Percentiles rank a stretch among this genome's conserved stretches.
Evolutionary conservation across 2,888 invertebrate species (phyloP).

Genomic region (Drosophila colorata): DNA sequence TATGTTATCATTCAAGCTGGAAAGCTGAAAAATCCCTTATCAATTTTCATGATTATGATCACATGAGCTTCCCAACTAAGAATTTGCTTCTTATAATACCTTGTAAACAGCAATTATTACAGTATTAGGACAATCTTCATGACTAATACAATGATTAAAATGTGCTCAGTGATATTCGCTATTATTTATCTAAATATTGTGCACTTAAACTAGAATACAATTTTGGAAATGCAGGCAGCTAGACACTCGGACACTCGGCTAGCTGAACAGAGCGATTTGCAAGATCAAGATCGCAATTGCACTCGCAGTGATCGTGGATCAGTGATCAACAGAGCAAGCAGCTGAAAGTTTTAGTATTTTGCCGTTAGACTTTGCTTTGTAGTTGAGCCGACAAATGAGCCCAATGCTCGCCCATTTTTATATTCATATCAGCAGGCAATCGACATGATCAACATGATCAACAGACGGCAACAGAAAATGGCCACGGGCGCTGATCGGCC

Average conservation of each 20-base stretch:
- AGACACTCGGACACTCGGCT: background rate
- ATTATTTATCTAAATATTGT: no score
- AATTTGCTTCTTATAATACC: no score
- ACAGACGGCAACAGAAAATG: slow-evolving; percentile 22
- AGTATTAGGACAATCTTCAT: no score
- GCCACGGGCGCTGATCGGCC: slow-evolving; percentile 53
- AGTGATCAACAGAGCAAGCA: slow-evolving; percentile 30
- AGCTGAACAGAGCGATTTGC: slow-evolving; percentile 31
- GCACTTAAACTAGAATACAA: slow-evolving; percentile 19
- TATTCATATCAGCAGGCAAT: slow-evolving; percentile 70
- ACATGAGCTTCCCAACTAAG: no score
- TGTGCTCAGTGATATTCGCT: slow-evolving; percentile 1
- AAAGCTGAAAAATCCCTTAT: no score
- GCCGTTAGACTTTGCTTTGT: slow-evolving; percentile 77
- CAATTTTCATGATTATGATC: no score
- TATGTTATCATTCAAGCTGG: no score
- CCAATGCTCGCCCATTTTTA: slow-evolving; percentile 63
- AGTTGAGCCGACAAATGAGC: slow-evolving; percentile 73
- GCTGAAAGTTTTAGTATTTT: slow-evolving; percentile 45
- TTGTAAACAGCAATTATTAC: no score
- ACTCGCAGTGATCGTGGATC: slow-evolving; percentile 45
- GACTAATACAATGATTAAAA: background rate
- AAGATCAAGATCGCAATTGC: slow-evolving; percentile 46
- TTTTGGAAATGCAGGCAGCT: background rate
- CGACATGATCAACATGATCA: slow-evolving; percentile 62